A percentile compares a stretch with the other conserved stretches of the same genome.
Conservation (phyloP, 2,797 vertebrate genomes). For the Ceryle rudis region DNA sequence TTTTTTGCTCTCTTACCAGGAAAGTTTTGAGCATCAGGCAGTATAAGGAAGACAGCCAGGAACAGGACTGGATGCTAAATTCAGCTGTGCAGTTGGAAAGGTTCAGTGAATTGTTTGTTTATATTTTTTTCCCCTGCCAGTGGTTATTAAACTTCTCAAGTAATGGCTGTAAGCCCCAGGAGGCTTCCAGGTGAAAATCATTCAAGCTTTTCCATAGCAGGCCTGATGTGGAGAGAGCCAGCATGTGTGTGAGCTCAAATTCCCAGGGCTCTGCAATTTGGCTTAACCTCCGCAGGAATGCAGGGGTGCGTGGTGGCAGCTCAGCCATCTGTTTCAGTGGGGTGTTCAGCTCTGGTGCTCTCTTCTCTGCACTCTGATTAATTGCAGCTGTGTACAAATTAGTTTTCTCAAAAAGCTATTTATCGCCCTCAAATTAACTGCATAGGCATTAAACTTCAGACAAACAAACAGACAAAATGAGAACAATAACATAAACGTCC, state of each 20-base stretch:
- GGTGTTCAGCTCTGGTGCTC: conserved; percentile 30
- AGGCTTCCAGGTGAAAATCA: conserved; percentile 28
- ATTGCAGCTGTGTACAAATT: conserved; percentile 68
- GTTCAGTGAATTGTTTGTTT: neutral
- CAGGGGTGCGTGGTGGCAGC: neutral
- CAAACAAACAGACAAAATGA: conserved; percentile 34
- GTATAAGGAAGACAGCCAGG: neutral
- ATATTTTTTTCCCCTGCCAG: neutral
- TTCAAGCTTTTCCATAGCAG: conserved; percentile 26
- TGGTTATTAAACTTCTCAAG: neutral
- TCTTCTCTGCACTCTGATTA: conserved; percentile 47
- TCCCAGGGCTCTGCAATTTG: conserved; percentile 18
- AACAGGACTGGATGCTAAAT: neutral
- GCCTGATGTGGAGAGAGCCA: neutral
- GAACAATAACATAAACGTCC: neutral
- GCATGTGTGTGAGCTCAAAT: neutral
- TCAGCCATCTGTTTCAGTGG: conserved; percentile 47
- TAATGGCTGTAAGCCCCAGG: neutral
- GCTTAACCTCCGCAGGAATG: conserved; percentile 25
- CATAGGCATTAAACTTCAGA: conserved; percentile 56
- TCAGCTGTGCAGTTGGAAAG: neutral
- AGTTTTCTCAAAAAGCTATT: conserved; percentile 68
- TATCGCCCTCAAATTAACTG: conserved; percentile 63
- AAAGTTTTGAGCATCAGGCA: neutral
- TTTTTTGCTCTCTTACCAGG: neutral